Percentiles rank a stretch among this genome's conserved stretches.
Evolutionary conservation across 1,140 invertebrate species (phyloP).

Genomic region (Drosophila persimilis): DNA sequence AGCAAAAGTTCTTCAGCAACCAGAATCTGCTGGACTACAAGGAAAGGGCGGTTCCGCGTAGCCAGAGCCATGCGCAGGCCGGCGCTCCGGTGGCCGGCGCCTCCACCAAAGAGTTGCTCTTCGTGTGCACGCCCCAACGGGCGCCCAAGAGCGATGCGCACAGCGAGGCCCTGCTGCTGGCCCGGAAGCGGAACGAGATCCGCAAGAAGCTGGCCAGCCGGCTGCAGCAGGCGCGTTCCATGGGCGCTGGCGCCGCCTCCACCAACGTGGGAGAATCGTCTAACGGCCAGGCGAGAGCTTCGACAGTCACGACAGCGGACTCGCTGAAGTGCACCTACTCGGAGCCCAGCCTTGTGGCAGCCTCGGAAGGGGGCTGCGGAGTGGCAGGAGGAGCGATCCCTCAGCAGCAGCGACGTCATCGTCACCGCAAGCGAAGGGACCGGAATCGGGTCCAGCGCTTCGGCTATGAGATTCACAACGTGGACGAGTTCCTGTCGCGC

Average conservation of each 20-base stretch:
- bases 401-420: slow-evolving; percentile 69
- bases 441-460: slow-evolving; percentile 85
- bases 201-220: slow-evolving; percentile 64
- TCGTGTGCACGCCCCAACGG: slow-evolving; percentile 78
- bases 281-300: slow-evolving; percentile 15
- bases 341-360: slow-evolving; percentile 77
- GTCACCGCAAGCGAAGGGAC: slow-evolving; percentile 84
- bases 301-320: slow-evolving; percentile 31
- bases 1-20: slow-evolving; percentile 81
- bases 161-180: slow-evolving; percentile 67
- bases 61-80: slow-evolving; percentile 8
- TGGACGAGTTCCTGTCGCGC: slow-evolving; percentile 89
- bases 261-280: too few relatives aligned
- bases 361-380: slow-evolving; percentile 55
- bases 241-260: slow-evolving; percentile 4
- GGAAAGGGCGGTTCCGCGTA: slow-evolving; percentile 37
- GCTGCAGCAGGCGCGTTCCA: slow-evolving; percentile 58
- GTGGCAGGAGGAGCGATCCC: slow-evolving; percentile 15
- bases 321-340: slow-evolving; percentile 76
- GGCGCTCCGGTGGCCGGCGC: slow-evolving; percentile 61
- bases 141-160: slow-evolving; percentile 57
- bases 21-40: slow-evolving; percentile 76
- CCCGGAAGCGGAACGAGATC: slow-evolving; percentile 76
- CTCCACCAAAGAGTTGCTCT: slow-evolving; percentile 78
- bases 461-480: slow-evolving; percentile 89